Conservation (phyloP, 1,140 invertebrate species). For the Eumaeus atala region DNA sequence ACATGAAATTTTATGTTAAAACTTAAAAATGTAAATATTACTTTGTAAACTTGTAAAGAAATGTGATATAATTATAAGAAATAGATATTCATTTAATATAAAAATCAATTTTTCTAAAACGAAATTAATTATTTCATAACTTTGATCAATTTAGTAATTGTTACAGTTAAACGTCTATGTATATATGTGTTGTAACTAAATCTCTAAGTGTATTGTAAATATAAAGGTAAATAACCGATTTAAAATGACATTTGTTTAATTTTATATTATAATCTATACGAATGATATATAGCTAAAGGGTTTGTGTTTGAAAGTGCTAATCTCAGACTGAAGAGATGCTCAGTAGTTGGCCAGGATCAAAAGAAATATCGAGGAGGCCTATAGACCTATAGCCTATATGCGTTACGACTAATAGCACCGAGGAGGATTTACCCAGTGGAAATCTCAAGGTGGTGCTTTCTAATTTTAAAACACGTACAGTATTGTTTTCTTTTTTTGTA, state of each 20-base stretch:
- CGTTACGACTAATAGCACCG: no score
- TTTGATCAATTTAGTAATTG: slow-evolving; percentile 1
- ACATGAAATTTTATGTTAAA: slow-evolving; percentile 5
- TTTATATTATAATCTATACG: slow-evolving; percentile 3
- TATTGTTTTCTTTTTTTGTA: background rate
- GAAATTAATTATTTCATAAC: background rate
- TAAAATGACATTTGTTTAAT: background rate
- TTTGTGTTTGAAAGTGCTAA: no score
- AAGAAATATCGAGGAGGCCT: no score
- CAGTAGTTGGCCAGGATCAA: no score
- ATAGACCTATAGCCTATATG: no score
- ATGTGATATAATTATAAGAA: slow-evolving; percentile 55
- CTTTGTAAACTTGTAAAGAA: slow-evolving; percentile 44
- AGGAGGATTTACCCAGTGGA: no score
- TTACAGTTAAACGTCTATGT: background rate
- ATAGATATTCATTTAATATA: slow-evolving; percentile 7
- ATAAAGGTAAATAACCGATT: background rate
- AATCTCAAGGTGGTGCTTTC: no score
- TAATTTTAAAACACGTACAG: slow-evolving; percentile 1
- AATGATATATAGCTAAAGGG: no score
- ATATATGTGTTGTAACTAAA: background rate
- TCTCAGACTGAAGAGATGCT: no score
- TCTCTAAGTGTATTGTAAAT: slow-evolving; percentile 7
- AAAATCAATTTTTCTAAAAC: slow-evolving; percentile 6
- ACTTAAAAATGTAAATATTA: slow-evolving; percentile 33